Evolutionary conservation across 2,888 invertebrate species (phyloP), one percentile per base, ranked within the genome.

Genomic region (Tachina lurida): DNA sequence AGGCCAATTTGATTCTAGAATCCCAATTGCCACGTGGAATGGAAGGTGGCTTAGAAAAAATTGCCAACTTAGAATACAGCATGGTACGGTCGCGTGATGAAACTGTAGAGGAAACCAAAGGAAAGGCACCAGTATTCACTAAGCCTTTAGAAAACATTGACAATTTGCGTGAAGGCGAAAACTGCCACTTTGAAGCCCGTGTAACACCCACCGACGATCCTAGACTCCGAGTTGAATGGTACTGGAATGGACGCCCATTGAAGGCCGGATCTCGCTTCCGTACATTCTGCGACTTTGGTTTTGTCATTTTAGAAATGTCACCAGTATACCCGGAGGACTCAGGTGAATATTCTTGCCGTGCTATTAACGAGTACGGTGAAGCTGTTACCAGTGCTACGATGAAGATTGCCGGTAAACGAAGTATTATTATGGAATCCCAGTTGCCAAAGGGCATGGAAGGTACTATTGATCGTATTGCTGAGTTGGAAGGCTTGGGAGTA

Each of bases 221-320:
- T 43, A 97, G 96, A 90, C 94, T 98, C 45, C 97, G 96, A 93
- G 96, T 98, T 87, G 98, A 98, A 94, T 98, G 98, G 98, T 98
- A 96, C 94, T 97, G 97, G 96, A 98, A 98, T 91, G 97, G 97
- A 85, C 97, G 97, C 93, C 96, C 97, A 68, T 93, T 97, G 80
- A 96, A 95, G 93, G 96, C 97, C 63, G 98, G 98, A 81, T 97
- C 98, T 12, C 95, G 98, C 88, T 98, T 98, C 94, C 96, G 98
- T 88, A 98, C 98, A 45, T 98, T 98, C 95, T 97, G 98, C 91
- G 99, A 99, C 93, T 99, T 99, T 93, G 99, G 99, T 81, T 98
- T 98, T 91, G 98, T 98, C 43, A 98, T 99, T 88, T 94, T 99
- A 88, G 99, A 99, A 94, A 98, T 99, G 89, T 97, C 98, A 10